A percentile compares a stretch with the other conserved stretches of the same genome.
These are phyloP conservation scores for Hymenochirus boettgeri DNA, from an alignment of 2,113 vertebrate species.

Conservation along the genomic window DNA sequence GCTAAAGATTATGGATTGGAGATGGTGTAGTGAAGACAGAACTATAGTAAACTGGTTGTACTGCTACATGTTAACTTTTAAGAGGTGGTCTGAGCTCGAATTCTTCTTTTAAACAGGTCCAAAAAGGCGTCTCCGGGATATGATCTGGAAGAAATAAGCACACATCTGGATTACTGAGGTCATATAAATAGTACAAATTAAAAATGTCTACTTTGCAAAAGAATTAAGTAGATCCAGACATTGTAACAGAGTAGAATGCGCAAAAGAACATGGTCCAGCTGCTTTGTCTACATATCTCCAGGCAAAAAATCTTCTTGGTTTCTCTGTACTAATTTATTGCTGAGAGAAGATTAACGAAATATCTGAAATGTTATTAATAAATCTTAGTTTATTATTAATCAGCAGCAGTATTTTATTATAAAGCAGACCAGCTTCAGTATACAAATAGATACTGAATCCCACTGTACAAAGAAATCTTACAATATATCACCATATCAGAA, in stretches of 20 bases:
- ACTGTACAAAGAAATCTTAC: too few species aligned
- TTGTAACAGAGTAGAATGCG: neutral
- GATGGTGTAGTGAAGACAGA: neutral
- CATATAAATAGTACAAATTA: constrained; percentile 33
- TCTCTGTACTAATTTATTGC: too few species aligned
- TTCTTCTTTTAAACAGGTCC: constrained; percentile 17
- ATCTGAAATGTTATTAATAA: too few species aligned
- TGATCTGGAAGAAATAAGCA: constrained; percentile 37
- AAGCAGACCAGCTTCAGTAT: too few species aligned
- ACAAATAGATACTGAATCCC: too few species aligned
- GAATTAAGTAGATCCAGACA: constrained; percentile 31
- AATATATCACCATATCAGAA: too few species aligned
- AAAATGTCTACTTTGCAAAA: constrained; percentile 32
- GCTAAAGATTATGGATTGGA: neutral
- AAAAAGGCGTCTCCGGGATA: constrained; percentile 7
- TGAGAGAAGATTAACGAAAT: too few species aligned
- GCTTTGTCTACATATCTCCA: neutral
- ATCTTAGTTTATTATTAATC: too few species aligned
- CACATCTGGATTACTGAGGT: constrained; percentile 36
- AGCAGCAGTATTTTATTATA: too few species aligned
- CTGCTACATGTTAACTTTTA: constrained; percentile 2
- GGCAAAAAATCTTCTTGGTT: neutral
- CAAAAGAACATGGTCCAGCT: neutral
- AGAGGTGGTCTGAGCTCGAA: neutral
- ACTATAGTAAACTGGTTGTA: neutral